Base-by-base conservation (phyloP, 2,797 vertebrate species). In the Sebastiscus albofasciatus region DNA sequence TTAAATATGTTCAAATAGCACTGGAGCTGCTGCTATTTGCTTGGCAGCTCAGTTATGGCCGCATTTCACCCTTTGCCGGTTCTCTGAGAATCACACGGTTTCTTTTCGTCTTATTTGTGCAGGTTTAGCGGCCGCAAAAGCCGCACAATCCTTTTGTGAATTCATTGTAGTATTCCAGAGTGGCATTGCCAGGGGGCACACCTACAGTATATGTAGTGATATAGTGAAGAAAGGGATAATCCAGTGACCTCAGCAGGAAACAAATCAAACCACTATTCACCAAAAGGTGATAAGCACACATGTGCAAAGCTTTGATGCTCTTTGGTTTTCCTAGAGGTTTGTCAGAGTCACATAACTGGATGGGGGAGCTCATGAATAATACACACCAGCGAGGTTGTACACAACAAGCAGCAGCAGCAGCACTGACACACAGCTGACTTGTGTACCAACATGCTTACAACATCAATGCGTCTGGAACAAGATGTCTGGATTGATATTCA, bases 401-500 rank as follows among this genome's bases (percentile, higher is more conserved):
- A 71, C 72, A 72, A 74, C 60, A 78, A 61, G 59, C 65, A 29
- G 71, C 42, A 46, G 42, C 12, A 60, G 46, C 54, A 82, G 67
- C n/a, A 67, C 62, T 64, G 65, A 82, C 74, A 89, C 72, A 55
- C 29, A 67, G 62, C 56, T 52, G 55, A 84, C 75, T 79, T 79
- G 74, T 92, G 84, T 75, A 83, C 62, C 61, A 80, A 84, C 81
- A 79, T 52, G 22, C 64, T 79, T 75, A 79, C 87, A 90, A 80
- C 80, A 82, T 82, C 80, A 74, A 61, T 74, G 64, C 9, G 5
- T 90, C 87, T 77, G 31, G 65, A 90, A 85, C 84, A 90, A 85
- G 82, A 92, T 88, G 58, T 82, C 60, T 31, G 60, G 66, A 79
- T 83, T 90, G 84, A 93, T 90, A 89, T 83, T 85, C 74, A 68